A percentile compares a stretch with the other conserved stretches of the same genome.
Evolutionary conservation across 2,113 vertebrate species (phyloP).

Genomic region (Turnix velox): DNA sequence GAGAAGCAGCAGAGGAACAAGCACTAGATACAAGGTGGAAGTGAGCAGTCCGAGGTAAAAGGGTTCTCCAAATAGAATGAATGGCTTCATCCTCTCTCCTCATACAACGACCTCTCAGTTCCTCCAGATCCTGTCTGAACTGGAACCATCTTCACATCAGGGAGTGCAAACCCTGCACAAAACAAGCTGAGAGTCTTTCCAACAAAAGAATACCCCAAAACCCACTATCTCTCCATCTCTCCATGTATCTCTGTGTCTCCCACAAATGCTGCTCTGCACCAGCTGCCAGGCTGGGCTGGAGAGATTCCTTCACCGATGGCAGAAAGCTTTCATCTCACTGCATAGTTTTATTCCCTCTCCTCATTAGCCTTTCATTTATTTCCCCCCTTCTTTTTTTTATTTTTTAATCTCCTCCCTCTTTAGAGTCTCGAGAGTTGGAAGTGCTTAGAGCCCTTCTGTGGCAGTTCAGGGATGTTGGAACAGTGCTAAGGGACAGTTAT

Average conservation of each 20-base stretch:
- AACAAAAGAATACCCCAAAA: background rate
- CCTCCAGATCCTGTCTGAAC: background rate
- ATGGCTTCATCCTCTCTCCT: background rate
- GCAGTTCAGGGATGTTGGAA: background rate
- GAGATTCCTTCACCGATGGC: constrained; percentile 22
- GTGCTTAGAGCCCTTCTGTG: background rate
- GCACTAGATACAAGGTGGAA: background rate
- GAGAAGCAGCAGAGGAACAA: background rate
- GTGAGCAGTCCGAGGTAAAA: background rate
- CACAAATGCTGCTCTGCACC: constrained; percentile 18
- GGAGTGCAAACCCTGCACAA: background rate
- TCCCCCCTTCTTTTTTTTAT: background rate
- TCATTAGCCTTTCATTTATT: constrained; percentile 47
- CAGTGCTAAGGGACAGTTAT: background rate
- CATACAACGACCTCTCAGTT: background rate
- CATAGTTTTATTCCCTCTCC: background rate
- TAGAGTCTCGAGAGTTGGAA: background rate
- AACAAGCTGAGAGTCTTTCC: background rate
- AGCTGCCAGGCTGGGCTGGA: constrained; percentile 53
- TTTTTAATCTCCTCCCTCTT: constrained; percentile 8
- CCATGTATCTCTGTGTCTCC: background rate
- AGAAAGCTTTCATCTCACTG: constrained; percentile 38
- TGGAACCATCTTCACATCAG: background rate
- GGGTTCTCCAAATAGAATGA: background rate
- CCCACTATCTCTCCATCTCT: background rate